Evolutionary conservation across 2,797 vertebrate genomes (phyloP).

Genomic region (Crenichthys baileyi): DNA sequence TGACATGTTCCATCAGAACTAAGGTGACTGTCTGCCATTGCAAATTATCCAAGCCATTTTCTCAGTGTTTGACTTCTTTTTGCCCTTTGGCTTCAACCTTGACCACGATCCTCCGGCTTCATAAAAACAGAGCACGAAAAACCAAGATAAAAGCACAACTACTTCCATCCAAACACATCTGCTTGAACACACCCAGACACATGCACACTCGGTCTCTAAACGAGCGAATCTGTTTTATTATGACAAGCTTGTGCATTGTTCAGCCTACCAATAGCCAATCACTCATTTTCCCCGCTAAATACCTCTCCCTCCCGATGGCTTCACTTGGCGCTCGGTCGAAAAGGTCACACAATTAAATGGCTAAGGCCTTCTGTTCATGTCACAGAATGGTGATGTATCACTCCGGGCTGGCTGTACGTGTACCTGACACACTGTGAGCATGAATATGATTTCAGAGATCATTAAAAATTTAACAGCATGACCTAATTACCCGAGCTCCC

Average conservation of each 20-base stretch:
- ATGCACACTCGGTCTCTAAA: conserved; percentile 21
- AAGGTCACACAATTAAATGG: conserved; percentile 87
- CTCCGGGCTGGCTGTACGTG: conserved; percentile 79
- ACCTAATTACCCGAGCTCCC: conserved; percentile 85
- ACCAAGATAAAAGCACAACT: conserved; percentile 41
- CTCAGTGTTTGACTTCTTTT: conserved; percentile 49
- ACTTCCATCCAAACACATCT: conserved; percentile 35
- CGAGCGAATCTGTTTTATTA: conserved; percentile 70
- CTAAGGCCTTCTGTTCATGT: conserved; percentile 84
- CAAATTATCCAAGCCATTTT: conserved; percentile 65
- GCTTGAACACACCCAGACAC: conserved; percentile 20
- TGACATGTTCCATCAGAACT: conserved; percentile 52
- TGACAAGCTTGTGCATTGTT: conserved; percentile 71
- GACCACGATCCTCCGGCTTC: conserved; percentile 49
- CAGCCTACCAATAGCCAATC: conserved; percentile 76
- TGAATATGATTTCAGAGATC: conserved; percentile 88
- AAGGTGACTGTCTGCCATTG: conserved; percentile 61
- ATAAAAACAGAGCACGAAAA: conserved; percentile 42
- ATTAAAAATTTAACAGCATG: conserved; percentile 88
- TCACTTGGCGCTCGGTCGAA: conserved; percentile 77
- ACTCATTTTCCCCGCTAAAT: conserved; percentile 77
- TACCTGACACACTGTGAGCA: conserved; percentile 84
- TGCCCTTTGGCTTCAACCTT: conserved; percentile 55
- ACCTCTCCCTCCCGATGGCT: conserved; percentile 72
- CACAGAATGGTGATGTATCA: conserved; percentile 85